Base-by-base conservation (phyloP, 2,113 vertebrate species). In the Dipodomys ordii region DNA sequence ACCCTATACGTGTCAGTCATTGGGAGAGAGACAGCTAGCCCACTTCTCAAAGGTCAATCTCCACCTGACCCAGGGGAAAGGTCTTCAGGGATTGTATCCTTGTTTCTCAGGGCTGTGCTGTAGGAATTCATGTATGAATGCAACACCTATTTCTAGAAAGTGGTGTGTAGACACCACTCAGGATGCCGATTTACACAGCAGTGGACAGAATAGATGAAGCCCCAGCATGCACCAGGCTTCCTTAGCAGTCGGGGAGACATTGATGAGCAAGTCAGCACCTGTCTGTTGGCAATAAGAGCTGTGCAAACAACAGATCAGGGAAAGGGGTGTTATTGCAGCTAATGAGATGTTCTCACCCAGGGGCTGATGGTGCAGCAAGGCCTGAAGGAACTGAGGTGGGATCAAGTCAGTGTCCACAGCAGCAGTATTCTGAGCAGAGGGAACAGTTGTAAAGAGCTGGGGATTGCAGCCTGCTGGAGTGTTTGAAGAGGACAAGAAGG, bases 1-100 rank as follows among this genome's bases (percentile, higher is more conserved):
- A 85, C 78, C 91, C 65, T 94, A 71, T 90, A 39, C 5, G 87
- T 73, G 92, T 83, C 84, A 44, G 49, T 28, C n/a, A 28, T 49
- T 49, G 35, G 30, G 35, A 76, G 64, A 72, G 13, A 32, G 0
- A 16, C 25, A 53, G 9, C 5, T 3, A 74, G 35, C 22, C 23
- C 35, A 39, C n/a, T 30, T 35, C 8, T 44, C 39, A 62, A 57
- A 57, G 53, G 13, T 57, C 53, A 57, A 16, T 57, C 53, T 3
- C 53, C 16, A 57, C 53, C 15, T 57, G 62, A 32, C 12, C 35
- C 3, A 32, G 35, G 18, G 28, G 46, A 68, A 44, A 4, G 49
- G 25, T 20, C 57, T 57, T 32, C 3, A 20, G 53, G 28, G 80
- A 6, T 30, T 44, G 27, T 3, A 19, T 6, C 4, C 78, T 25